Evolutionary conservation across 37 sponge, comb jelly and placozoan species (phyloP).

Genomic region (Agelas oroides): DNA sequence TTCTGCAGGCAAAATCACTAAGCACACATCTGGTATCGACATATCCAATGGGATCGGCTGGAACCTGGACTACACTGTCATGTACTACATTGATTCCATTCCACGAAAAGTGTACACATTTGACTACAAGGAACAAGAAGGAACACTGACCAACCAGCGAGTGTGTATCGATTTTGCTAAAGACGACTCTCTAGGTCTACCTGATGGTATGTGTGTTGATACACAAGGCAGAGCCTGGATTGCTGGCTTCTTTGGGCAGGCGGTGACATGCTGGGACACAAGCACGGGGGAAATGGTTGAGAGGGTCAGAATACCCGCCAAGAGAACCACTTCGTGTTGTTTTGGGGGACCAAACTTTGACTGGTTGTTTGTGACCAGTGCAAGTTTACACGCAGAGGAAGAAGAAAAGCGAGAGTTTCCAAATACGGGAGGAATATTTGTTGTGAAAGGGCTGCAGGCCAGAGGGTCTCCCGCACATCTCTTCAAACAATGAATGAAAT

Average conservation of each 20-base stretch:
- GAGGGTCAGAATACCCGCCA: conserved; percentile 38
- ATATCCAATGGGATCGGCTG: conserved; percentile 75
- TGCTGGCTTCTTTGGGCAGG: conserved; percentile 23
- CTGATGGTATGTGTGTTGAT: conserved; percentile 65
- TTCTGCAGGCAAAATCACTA: conserved; percentile 8
- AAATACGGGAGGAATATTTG: conserved; percentile 52
- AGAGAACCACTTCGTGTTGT: conserved; percentile 58
- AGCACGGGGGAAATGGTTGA: conserved; percentile 27
- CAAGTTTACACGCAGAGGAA: background rate
- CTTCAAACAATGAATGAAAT: too few species aligned
- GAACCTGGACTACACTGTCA: conserved; percentile 44
- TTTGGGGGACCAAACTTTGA: conserved; percentile 69
- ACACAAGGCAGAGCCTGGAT: conserved; percentile 58
- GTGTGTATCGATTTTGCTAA: conserved; percentile 32
- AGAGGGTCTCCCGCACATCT: conserved; percentile 28
- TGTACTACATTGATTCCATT: conserved; percentile 65
- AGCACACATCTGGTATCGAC: background rate
- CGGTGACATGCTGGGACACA: conserved; percentile 59
- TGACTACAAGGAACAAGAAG: conserved; percentile 38
- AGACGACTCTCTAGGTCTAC: conserved; percentile 28
- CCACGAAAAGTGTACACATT: conserved; percentile 40
- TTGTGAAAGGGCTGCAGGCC: conserved; percentile 37
- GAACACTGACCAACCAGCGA: conserved; percentile 35
- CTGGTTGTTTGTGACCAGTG: conserved; percentile 66
- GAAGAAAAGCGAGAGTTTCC: conserved; percentile 29